Conservation (phyloP, 2,113 vertebrate genomes). For the Gymnarchus niloticus region DNA sequence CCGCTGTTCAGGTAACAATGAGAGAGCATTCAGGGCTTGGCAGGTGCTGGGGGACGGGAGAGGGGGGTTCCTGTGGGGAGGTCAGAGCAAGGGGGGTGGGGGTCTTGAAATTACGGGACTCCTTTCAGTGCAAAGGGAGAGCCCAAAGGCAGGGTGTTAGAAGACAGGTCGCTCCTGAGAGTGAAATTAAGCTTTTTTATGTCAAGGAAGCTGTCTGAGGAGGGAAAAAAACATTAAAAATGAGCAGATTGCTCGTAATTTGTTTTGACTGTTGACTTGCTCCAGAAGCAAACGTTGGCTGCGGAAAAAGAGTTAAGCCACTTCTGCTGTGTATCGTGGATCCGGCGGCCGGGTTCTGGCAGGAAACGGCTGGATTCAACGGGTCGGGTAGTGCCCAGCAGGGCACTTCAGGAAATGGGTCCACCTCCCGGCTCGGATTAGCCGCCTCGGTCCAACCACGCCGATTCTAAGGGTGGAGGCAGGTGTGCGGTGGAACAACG, state of each 20-base stretch:
- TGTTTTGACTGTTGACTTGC: no score
- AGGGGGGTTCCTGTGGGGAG: background rate
- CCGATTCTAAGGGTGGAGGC: background rate
- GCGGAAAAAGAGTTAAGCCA: no score
- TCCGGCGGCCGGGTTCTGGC: no score
- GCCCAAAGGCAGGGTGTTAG: constrained; percentile 46
- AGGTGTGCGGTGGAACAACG: background rate
- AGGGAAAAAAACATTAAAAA: background rate
- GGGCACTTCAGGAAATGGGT: background rate
- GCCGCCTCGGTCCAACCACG: background rate
- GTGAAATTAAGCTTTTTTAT: background rate
- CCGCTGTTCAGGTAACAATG: constrained; percentile 56
- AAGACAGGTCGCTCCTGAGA: no score
- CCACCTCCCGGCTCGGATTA: background rate
- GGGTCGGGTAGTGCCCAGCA: background rate
- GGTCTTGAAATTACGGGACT: background rate
- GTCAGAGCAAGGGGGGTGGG: background rate
- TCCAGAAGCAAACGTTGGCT: no score
- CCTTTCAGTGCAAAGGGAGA: constrained; percentile 27
- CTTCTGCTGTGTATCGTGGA: no score
- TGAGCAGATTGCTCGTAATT: no score
- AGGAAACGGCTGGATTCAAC: background rate
- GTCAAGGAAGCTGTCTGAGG: background rate
- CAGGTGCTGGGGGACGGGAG: constrained; percentile 9
- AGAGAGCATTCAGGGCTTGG: constrained; percentile 41